Evolutionary conservation across 2,797 vertebrate genomes (phyloP).

Genomic region (Fundulus diaphanus): DNA sequence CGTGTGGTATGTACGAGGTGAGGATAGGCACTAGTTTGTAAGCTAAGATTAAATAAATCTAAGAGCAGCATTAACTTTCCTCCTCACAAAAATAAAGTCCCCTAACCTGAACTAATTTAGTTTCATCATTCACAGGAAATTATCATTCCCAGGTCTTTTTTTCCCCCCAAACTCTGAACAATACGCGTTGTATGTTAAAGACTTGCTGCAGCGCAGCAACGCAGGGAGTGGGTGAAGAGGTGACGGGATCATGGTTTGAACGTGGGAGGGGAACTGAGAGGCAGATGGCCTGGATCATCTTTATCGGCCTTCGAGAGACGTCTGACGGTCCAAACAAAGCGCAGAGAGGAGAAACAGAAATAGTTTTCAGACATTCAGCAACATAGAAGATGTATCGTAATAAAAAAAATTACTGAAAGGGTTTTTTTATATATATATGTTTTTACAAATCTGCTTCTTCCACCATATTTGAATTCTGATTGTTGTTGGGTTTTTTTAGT

Average conservation of each 20-base stretch:
- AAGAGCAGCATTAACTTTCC: rapidly evolving
- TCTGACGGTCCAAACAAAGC: conserved; percentile 18
- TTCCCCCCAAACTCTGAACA: background rate
- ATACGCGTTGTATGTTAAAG: conserved; percentile 1
- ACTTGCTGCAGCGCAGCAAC: conserved; percentile 20
- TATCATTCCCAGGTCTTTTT: background rate
- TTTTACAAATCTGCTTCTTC: background rate
- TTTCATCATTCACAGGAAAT: background rate
- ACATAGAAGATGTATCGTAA: background rate
- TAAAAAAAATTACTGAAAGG: no score
- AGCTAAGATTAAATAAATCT: background rate
- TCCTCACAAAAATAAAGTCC: background rate
- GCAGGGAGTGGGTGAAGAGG: conserved; percentile 33
- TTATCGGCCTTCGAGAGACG: conserved; percentile 47
- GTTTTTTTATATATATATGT: no score
- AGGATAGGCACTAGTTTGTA: conserved; percentile 37
- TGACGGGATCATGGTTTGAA: conserved; percentile 35
- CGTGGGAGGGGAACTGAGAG: conserved; percentile 43
- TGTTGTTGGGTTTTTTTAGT: no score
- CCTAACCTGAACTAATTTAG: background rate
- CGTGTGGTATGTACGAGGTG: conserved; percentile 56
- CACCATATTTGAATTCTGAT: background rate
- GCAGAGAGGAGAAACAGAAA: conserved; percentile 26
- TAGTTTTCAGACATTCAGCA: background rate
- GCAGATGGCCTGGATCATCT: conserved; percentile 44